Evolutionary conservation across 2,797 vertebrate species (phyloP), one percentile per base, ranked within the genome.

Genomic region (Vespertilio murinus): DNA sequence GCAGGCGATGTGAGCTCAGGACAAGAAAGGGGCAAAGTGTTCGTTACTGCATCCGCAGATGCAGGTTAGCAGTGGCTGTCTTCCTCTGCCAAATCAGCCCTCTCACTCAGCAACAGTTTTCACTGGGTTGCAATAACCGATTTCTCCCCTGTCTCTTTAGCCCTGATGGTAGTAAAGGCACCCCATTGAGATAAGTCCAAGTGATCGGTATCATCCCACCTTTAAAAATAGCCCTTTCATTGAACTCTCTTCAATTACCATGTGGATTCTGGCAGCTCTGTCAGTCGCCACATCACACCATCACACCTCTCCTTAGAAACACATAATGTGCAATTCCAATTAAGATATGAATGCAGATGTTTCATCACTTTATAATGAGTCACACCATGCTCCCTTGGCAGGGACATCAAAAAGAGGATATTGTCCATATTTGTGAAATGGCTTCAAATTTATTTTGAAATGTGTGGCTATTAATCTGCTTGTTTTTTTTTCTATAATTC

Each of bases 381-480:
- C 33, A 73, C 2, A 30, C 20, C 25, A 87, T 45, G 33, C 7
- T 81, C 16, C 38, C 35, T 84, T 81, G 38, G n/a, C 12, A 73
- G 49, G 80, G 17, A 77, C 47, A 91, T 6, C 40, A 91, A 81
- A 56, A 45, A 85, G 30, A 81, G 12, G 28, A 42, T 77, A 65
- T 69, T 86, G 61, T 65, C n/a, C 28, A 65, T 88, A 6, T 86
- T 82, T 78, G 30, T 90, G 11, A 8, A 88, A 94, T 52, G 25
- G 23, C 88, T 70, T 95, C 74, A 83, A 78, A 38, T 49, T 90
- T 25, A 92, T 86, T 93, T 95, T 81, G 16, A 82, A 86, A 92
- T 47, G 8, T 47, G 11, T 90, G 56, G 6, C n/a, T 88, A 56
- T 59, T 81, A 79, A 61, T 17, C n/a, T 85, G 30, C n/a, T 3